phyloP scores from a whole-genome alignment of 2,888 invertebrate species.

The Macrophya annulata region DNA sequence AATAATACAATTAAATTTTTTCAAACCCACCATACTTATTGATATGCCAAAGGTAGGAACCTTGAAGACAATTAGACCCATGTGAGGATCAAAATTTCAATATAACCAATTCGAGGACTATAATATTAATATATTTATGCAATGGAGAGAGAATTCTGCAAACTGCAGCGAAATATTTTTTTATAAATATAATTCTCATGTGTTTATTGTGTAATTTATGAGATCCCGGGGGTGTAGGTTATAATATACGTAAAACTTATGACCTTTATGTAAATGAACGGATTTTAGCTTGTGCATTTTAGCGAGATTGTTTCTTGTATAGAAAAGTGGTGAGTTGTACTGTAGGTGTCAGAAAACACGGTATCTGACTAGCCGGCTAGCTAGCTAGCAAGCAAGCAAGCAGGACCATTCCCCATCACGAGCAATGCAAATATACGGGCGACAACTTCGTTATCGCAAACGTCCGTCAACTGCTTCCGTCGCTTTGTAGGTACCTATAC shows the following conservation, averaged over 20 bases:
- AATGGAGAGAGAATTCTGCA: too few species aligned
- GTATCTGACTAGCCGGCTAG: background rate
- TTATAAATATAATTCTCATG: background rate
- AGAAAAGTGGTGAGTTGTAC: background rate
- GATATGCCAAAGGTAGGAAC: too few species aligned
- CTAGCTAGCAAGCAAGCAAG: background rate
- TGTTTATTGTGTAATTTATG: background rate
- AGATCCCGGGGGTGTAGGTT: background rate
- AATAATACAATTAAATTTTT: too few species aligned
- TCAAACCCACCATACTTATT: too few species aligned
- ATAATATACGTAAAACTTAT: background rate
- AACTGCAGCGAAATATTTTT: too few species aligned
- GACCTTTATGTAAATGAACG: background rate
- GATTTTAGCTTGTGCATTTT: background rate
- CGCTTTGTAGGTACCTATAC: slow-evolving; percentile 65
- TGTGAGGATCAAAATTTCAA: too few species aligned
- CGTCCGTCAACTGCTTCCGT: slow-evolving; percentile 65
- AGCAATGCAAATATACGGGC: slow-evolving; percentile 7
- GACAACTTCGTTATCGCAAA: slow-evolving; percentile 48
- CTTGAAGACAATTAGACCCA: too few species aligned
- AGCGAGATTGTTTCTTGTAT: background rate
- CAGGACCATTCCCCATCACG: background rate
- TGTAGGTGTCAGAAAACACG: background rate
- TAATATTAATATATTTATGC: too few species aligned
- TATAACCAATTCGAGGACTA: too few species aligned